Evolutionary conservation across 2,888 invertebrate species (phyloP).

Genomic region (Adineta ricciae): DNA sequence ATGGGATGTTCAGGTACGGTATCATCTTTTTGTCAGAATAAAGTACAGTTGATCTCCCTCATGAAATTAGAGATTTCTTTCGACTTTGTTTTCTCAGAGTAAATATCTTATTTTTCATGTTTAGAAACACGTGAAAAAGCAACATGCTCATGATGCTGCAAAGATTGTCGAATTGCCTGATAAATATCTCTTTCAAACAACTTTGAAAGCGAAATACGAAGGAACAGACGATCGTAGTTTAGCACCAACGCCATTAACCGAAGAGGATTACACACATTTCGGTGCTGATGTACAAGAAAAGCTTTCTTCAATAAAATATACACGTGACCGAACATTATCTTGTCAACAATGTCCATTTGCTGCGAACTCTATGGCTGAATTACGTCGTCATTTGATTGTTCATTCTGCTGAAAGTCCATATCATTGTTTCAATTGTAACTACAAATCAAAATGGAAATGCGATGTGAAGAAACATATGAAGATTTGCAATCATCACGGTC

Average conservation of each 20-base stretch:
- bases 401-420: constrained; percentile 31
- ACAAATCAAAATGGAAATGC: constrained; percentile 32
- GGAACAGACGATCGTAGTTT: not conserved
- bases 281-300: not conserved
- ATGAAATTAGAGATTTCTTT: no score
- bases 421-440: constrained; percentile 33
- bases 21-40: no score
- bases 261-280: not conserved
- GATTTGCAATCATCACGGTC: constrained; percentile 27
- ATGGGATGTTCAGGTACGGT: constrained; percentile 33
- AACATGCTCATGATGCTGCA: constrained; percentile 30
- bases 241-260: not conserved
- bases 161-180: constrained; percentile 34
- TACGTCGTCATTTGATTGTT: constrained; percentile 33
- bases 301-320: constrained; percentile 3
- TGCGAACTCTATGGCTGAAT: constrained; percentile 27
- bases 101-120: no score
- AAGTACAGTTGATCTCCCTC: no score
- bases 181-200: constrained; percentile 30
- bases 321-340: constrained; percentile 13
- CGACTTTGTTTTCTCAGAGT: no score
- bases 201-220: not conserved
- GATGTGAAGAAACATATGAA: constrained; percentile 33
- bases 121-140: constrained; percentile 32
- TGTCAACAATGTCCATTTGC: constrained; percentile 34